Percentiles rank a stretch among this genome's conserved stretches.
Conservation (phyloP, 2,113 vertebrate genomes). For the Lepidothrix coronata region DNA sequence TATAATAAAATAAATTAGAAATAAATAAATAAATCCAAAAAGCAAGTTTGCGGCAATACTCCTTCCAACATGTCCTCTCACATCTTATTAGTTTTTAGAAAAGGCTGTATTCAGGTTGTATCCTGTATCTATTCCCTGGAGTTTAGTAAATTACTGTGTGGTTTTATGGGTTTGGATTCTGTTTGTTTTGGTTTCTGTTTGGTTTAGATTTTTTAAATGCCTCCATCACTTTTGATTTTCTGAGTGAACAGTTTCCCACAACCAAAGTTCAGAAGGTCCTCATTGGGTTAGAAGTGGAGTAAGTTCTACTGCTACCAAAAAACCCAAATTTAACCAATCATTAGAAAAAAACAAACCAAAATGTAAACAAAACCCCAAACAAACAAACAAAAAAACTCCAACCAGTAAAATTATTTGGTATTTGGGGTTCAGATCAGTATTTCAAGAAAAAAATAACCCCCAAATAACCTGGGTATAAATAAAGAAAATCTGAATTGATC, state of each 20-base stretch:
- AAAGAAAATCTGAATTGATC: not conserved
- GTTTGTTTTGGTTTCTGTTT: not conserved
- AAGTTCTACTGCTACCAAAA: not conserved
- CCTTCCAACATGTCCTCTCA: not conserved
- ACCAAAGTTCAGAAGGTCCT: not conserved
- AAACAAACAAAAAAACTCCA: not conserved
- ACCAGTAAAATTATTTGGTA: not conserved
- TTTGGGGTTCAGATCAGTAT: not conserved
- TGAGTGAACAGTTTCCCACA: not conserved
- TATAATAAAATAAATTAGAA: not conserved
- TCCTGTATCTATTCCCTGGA: not conserved
- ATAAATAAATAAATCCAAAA: not conserved
- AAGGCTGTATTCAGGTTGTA: not conserved
- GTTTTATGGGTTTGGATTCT: not conserved
- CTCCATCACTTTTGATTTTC: not conserved
- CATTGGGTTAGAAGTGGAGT: not conserved
- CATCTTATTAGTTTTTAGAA: not conserved
- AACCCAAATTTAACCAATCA: fast-evolving
- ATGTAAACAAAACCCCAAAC: not conserved
- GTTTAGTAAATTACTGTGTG: not conserved
- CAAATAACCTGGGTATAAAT: not conserved
- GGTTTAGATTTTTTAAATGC: not conserved
- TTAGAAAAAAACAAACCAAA: not conserved
- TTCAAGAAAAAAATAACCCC: not conserved
- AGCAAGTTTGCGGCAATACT: not conserved